Conservation (phyloP, 2,797 vertebrate species). For the Vultur gryphus region DNA sequence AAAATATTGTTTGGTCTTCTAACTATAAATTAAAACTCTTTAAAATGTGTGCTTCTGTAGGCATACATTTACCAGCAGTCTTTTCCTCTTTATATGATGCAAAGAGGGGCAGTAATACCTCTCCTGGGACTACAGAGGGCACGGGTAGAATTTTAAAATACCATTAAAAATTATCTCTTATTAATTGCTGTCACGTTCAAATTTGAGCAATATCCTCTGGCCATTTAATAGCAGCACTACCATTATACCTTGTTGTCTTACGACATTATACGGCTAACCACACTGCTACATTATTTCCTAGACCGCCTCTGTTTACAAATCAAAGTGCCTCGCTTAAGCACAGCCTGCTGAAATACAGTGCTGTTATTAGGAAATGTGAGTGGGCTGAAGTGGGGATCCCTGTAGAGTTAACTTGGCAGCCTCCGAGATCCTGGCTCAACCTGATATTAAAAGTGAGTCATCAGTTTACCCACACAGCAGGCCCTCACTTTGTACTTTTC, state of each 20-base stretch:
- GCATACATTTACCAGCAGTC: conserved; percentile 1
- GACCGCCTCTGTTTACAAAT: conserved; percentile 71
- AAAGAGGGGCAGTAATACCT: conserved; percentile 25
- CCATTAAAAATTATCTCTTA: conserved; percentile 18
- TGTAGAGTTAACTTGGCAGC: conserved; percentile 77
- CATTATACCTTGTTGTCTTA: conserved; percentile 20
- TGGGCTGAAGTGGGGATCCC: conserved; percentile 78
- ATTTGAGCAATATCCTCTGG: not conserved
- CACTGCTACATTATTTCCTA: conserved; percentile 40
- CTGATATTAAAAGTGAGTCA: conserved; percentile 83
- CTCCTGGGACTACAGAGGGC: not conserved
- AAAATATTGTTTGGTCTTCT: conserved; percentile 49
- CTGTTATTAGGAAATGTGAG: conserved; percentile 80
- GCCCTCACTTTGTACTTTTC: conserved; percentile 73
- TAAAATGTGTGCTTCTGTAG: conserved; percentile 48
- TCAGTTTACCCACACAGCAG: conserved; percentile 81
- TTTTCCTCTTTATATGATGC: not conserved
- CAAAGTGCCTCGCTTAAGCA: conserved; percentile 58
- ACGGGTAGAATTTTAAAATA: not conserved
- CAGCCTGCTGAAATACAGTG: conserved; percentile 65
- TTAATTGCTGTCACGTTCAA: conserved; percentile 1
- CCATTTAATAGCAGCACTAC: not conserved
- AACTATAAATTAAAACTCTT: conserved; percentile 66
- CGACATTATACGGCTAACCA: not conserved
- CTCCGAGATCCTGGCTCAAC: conserved; percentile 69